These are phyloP conservation scores for Lasioglossum pauxillum DNA, from an alignment of 2,888 invertebrate species.

Conservation along the genomic window DNA sequence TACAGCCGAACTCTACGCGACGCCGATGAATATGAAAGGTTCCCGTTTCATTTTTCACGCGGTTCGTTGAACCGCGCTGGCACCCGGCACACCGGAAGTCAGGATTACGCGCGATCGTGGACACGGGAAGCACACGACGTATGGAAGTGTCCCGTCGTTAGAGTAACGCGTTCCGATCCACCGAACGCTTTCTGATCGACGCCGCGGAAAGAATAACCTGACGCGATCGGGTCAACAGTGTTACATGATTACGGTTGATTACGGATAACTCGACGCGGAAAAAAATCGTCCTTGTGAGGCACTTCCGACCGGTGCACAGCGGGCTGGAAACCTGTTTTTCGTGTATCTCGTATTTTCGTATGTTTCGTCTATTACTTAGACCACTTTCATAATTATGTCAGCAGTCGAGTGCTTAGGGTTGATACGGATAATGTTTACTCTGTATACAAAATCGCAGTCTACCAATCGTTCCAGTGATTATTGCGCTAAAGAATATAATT, in stretches of 20 bases:
- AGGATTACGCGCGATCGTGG: slow-evolving; percentile 47
- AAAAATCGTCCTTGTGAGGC: background rate
- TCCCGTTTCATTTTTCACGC: slow-evolving; percentile 51
- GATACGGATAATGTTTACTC: too few relatives aligned
- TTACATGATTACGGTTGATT: background rate
- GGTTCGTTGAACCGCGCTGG: slow-evolving; percentile 52
- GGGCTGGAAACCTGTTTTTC: background rate
- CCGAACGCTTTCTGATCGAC: background rate
- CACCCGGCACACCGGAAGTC: slow-evolving; percentile 38
- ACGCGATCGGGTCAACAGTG: background rate
- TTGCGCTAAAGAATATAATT: too few relatives aligned
- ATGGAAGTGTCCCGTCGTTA: slow-evolving; percentile 20
- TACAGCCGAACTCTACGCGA: slow-evolving; percentile 30
- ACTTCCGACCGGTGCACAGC: background rate
- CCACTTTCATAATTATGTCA: too few relatives aligned
- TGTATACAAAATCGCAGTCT: too few relatives aligned
- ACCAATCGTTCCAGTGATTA: too few relatives aligned
- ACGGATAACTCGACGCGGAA: background rate
- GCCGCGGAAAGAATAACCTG: background rate
- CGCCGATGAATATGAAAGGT: slow-evolving; percentile 60
- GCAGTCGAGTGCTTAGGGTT: too few relatives aligned
- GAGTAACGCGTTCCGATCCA: slow-evolving; percentile 20
- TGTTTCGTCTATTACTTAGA: too few relatives aligned
- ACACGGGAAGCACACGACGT: slow-evolving; percentile 9
- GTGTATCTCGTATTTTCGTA: background rate